These are phyloP conservation scores for Listrodromus nycthemerus DNA, from an alignment of 2,888 invertebrate genomes.

Conservation along the genomic window DNA sequence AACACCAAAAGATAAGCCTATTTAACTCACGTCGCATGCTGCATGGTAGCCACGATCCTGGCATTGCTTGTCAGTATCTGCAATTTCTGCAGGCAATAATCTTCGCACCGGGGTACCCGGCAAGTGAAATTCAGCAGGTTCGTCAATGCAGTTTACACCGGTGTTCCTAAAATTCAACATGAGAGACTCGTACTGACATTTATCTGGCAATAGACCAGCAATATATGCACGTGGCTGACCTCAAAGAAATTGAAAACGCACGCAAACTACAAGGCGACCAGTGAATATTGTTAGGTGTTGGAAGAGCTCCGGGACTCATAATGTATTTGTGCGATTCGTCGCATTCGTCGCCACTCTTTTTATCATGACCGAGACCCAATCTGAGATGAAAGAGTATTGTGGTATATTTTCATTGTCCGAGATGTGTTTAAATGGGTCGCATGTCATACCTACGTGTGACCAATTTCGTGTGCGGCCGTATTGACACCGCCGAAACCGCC, in stretches of 20 bases:
- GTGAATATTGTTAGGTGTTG: neutral
- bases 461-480: slow-evolving; percentile 56
- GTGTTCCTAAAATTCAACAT: neutral
- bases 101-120: neutral
- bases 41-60: neutral
- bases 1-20: neutral
- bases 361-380: slow-evolving; percentile 50
- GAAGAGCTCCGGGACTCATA: neutral
- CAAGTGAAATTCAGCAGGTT: neutral
- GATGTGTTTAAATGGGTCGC: neutral
- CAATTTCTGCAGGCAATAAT: slow-evolving; percentile 20
- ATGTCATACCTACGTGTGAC: slow-evolving; percentile 44
- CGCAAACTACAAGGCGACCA: slow-evolving; percentile 48
- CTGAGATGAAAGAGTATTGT: slow-evolving; percentile 12
- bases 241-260: neutral
- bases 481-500: slow-evolving; percentile 36
- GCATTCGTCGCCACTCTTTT: neutral
- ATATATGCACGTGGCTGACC: neutral
- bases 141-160: neutral
- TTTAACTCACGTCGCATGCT: slow-evolving; percentile 11
- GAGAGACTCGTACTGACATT: neutral
- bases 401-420: neutral
- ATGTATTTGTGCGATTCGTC: neutral
- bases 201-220: neutral
- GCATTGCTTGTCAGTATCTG: slow-evolving; percentile 6